These are phyloP conservation scores for Diachasmimorpha longicaudata DNA, from an alignment of 1,140 invertebrate species.

Conservation along the genomic window DNA sequence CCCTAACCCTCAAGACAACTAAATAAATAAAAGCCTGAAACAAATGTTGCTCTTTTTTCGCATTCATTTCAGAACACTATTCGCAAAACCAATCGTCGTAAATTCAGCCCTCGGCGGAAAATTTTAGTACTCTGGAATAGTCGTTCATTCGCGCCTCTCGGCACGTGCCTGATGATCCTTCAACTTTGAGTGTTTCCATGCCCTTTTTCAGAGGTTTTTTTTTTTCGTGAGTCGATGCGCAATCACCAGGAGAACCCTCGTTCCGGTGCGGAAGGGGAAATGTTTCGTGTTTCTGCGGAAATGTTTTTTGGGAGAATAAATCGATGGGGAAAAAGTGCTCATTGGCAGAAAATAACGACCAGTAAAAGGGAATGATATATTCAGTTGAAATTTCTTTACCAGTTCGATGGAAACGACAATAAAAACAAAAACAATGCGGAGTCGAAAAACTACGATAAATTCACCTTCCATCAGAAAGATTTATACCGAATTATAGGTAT, in stretches of 20 bases:
- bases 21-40: background rate
- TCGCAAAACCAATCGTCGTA: constrained; percentile 12
- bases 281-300: constrained; percentile 33
- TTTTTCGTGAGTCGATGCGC: constrained; percentile 1
- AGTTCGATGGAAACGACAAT: no score
- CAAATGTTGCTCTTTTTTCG: background rate
- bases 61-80: background rate
- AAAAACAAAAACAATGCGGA: background rate
- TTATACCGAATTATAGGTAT: constrained; percentile 4
- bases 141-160: constrained; percentile 22
- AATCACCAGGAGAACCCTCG: background rate
- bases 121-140: background rate
- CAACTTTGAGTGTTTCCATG: background rate
- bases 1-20: background rate
- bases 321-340: constrained; percentile 9
- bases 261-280: constrained; percentile 40
- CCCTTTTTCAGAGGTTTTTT: background rate
- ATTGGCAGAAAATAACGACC: background rate
- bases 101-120: constrained; percentile 9
- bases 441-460: background rate
- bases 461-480: background rate
- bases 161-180: constrained; percentile 21
- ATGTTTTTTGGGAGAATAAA: constrained; percentile 9
- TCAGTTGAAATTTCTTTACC: background rate
- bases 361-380: background rate